Conservation (phyloP, 2,888 invertebrate genomes). For the Synanthedon tipuliformis region DNA sequence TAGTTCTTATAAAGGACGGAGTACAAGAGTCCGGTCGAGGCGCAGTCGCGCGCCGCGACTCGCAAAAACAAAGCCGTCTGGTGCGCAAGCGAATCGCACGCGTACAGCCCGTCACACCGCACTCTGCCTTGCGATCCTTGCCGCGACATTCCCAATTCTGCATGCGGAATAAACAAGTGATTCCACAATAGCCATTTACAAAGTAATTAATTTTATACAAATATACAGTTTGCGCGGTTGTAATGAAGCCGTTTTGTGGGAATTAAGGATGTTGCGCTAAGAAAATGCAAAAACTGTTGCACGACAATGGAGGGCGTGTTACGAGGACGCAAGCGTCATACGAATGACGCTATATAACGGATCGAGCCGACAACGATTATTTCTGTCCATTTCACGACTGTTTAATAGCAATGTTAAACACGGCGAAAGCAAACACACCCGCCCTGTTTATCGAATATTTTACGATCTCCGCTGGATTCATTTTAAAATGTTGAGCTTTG, state of each 20-base stretch:
- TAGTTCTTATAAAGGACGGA: constrained; percentile 53
- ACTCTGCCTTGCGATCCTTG: background rate
- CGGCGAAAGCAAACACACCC: constrained; percentile 65
- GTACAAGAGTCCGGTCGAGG: constrained; percentile 34
- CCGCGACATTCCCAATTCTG: constrained; percentile 1
- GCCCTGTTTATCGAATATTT: constrained; percentile 69
- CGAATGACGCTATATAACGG: constrained; percentile 63
- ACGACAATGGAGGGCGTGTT: constrained; percentile 49
- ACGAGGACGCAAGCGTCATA: constrained; percentile 53
- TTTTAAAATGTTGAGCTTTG: constrained; percentile 64
- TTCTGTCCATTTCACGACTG: constrained; percentile 69
- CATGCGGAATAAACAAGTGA: constrained; percentile 9
- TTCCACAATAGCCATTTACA: constrained; percentile 16
- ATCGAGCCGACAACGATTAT: constrained; percentile 57
- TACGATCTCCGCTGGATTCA: constrained; percentile 62
- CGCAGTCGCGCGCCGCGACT: constrained; percentile 44
- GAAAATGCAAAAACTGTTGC: constrained; percentile 24
- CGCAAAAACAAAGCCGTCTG: constrained; percentile 57
- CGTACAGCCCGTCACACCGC: background rate
- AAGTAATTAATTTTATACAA: constrained; percentile 24
- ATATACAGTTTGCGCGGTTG: constrained; percentile 23
- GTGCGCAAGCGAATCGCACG: constrained; percentile 24
- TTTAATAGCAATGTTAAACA: constrained; percentile 70
- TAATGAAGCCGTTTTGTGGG: constrained; percentile 30
- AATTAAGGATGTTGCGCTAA: constrained; percentile 43